phyloP scores from a whole-genome alignment of 2,797 vertebrate species.

The Sphenopsis melanotis region DNA sequence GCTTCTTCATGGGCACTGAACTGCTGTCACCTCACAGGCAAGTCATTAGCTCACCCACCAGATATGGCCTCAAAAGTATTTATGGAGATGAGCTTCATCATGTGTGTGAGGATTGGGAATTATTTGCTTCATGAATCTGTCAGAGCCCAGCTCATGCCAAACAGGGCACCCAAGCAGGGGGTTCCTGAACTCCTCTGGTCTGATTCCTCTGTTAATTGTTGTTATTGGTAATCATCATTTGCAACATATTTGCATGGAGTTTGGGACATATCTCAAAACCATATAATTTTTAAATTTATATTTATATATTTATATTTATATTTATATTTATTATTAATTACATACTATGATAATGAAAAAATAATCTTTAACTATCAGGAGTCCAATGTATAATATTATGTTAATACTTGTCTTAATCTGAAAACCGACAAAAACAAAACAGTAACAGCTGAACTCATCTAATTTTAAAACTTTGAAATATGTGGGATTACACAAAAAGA shows the following conservation, averaged over 20 bases:
- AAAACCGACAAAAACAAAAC: neutral
- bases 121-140: neutral
- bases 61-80: neutral
- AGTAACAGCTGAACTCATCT: neutral
- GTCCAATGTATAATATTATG: neutral
- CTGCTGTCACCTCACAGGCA: neutral
- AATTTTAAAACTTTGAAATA: neutral
- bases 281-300: too few species aligned
- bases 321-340: neutral
- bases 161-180: neutral
- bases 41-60: neutral
- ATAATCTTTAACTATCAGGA: neutral
- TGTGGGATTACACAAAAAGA: neutral
- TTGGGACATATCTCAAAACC: neutral
- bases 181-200: neutral
- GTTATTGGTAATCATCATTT: neutral
- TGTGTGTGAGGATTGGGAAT: neutral
- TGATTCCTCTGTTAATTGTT: neutral
- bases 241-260: neutral
- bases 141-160: neutral
- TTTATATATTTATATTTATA: too few species aligned
- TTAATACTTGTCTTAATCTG: neutral
- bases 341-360: neutral
- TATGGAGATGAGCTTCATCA: neutral
- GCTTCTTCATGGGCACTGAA: neutral